Conservation (phyloP, 2,888 invertebrate genomes). For the Spodoptera littoralis region DNA sequence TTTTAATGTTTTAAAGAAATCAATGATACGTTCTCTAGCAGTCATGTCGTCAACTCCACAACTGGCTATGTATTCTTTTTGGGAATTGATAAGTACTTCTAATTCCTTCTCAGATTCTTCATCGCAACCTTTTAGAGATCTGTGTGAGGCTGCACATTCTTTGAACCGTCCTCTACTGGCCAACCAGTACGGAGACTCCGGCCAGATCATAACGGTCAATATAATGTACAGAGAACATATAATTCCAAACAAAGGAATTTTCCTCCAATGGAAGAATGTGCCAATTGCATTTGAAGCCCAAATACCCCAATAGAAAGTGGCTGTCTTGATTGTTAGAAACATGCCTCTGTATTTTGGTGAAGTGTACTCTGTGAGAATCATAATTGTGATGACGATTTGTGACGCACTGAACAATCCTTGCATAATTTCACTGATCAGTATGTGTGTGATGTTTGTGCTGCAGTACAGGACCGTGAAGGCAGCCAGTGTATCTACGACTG, state of each 20-base stretch:
- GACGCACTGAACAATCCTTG: conserved; percentile 40
- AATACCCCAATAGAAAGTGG: conserved; percentile 61
- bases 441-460: conserved; percentile 53
- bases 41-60: conserved; percentile 7
- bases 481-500: conserved; percentile 34
- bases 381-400: conserved; percentile 35
- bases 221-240: conserved; percentile 45
- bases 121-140: conserved; percentile 64
- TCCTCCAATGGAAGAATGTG: conserved; percentile 62
- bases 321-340: conserved; percentile 60
- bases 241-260: conserved; percentile 57
- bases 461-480: conserved; percentile 53
- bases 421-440: conserved; percentile 57
- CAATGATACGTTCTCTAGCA: conserved; percentile 8
- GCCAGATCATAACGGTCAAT: conserved; percentile 39
- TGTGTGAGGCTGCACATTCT: conserved; percentile 61
- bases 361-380: conserved; percentile 62
- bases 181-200: conserved; percentile 65
- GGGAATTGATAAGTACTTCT: conserved; percentile 54
- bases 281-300: conserved; percentile 64
- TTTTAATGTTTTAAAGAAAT: conserved; percentile 36
- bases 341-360: conserved; percentile 63
- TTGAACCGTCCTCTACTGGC: conserved; percentile 63
- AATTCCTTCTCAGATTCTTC: conserved; percentile 64
- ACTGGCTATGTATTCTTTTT: conserved; percentile 52